These are phyloP conservation scores for Ciconia maguari DNA, from an alignment of 2,113 vertebrate species.

Conservation along the genomic window DNA sequence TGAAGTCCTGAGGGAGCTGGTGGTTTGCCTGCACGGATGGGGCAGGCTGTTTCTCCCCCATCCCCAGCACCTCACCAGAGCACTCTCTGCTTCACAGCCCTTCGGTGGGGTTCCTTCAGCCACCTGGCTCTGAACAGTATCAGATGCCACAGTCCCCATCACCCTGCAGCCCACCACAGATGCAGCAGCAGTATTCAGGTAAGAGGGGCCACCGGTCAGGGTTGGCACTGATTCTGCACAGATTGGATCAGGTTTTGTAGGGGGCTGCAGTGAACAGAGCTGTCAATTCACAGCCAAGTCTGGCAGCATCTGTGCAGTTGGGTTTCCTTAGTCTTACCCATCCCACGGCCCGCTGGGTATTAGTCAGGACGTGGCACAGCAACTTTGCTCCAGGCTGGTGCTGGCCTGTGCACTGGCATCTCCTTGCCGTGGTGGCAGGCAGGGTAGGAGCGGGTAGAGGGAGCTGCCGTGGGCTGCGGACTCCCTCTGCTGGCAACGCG, in stretches of 20 bases:
- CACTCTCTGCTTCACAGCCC: slow-evolving; percentile 74
- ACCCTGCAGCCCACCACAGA: slow-evolving; percentile 93
- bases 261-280: not conserved
- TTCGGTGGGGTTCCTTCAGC: slow-evolving; percentile 92
- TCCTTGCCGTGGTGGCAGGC: not conserved
- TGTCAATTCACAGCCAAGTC: not conserved
- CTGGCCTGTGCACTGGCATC: not conserved
- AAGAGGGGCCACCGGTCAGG: not conserved
- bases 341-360: not conserved
- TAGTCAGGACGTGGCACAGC: rapidly evolving
- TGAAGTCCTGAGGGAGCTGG: not conserved
- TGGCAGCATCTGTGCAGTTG: not conserved
- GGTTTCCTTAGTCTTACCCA: not conserved
- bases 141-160: slow-evolving; percentile 93
- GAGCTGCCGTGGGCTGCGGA: not conserved
- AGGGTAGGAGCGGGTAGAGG: not conserved
- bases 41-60: not conserved
- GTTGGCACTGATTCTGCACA: rapidly evolving
- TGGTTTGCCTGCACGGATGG: not conserved
- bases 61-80: not conserved
- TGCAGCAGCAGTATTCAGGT: slow-evolving; percentile 99
- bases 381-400: not conserved
- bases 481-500: not conserved
- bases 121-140: slow-evolving; percentile 94
- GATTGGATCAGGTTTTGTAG: not conserved